Evolutionary conservation across 2,888 invertebrate species (phyloP).

Genomic region (Xanthostigma xanthostigma): DNA sequence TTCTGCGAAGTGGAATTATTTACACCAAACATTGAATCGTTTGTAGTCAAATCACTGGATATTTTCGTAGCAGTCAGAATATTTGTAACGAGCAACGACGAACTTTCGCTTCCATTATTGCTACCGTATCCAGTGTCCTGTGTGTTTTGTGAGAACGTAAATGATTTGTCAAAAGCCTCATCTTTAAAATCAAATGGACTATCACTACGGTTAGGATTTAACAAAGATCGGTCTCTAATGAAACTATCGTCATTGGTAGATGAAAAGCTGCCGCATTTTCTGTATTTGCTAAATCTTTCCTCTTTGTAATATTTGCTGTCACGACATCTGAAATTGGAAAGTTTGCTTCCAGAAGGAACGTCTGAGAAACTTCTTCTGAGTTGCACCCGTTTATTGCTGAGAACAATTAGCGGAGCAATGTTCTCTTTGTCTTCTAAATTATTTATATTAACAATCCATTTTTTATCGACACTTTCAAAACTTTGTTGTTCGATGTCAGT

Average conservation of each 20-base stretch:
- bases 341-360: not conserved
- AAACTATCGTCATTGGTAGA: not conserved
- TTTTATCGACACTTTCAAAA: no score
- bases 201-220: constrained; percentile 1
- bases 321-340: not conserved
- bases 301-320: not conserved
- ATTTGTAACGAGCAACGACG: no score
- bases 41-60: no score
- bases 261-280: not conserved
- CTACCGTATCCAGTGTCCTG: constrained; percentile 5
- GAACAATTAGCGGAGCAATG: not conserved
- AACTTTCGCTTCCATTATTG: not conserved
- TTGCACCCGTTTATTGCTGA: not conserved
- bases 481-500: not conserved
- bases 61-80: no score
- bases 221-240: not conserved
- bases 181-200: not conserved
- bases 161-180: not conserved
- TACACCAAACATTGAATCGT: no score
- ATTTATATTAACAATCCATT: no score
- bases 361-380: constrained; percentile 3
- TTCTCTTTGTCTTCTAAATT: constrained; percentile 1
- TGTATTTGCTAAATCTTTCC: not conserved
- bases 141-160: not conserved
- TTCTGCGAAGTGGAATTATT: no score